Base-by-base conservation (phyloP, 30 jellyfish, hydroid and myxozoan species). In the Phacellophora camtschatica region DNA sequence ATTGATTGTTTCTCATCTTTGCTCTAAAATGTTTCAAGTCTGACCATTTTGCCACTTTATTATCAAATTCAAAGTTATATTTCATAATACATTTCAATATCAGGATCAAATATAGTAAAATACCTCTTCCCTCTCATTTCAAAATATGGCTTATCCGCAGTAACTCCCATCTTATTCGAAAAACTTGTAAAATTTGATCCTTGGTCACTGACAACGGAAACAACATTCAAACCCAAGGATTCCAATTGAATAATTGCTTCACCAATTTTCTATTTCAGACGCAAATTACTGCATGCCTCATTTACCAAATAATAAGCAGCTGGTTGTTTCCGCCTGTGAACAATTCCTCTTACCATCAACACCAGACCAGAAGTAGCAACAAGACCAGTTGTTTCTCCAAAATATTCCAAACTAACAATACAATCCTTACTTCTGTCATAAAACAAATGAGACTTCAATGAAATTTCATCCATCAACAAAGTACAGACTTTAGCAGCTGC, bases 401-500 rank as follows among this genome's bases (percentile, higher is more conserved):
- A 48, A 66, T 64, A 77, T 30, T 53, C 75, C 20, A 45, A 64
- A 23, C 92, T 77, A 81, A 50, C 56, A 3, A 81, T 35, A 42
- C 35, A 8, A 34, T 81, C 76, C 33, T 39, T 48, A 1, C 55
- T 13, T 35, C 13, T 49, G 66, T 37, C 74, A 35, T 81, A 81
- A 48, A 43, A 66, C 29, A 81, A 66, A 66, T 81, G 58, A 15
- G 77, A 59, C 28, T 81, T 81, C 51, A 81, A 65, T 0, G 85
- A 81, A 46, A 81, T 81, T 51, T 65, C 92, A 50, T 65, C 84
- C 92, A 81, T 81, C 37, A 66, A n/a, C 4, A 81, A 66, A 1
- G 77, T 10, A 37, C 77, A 49, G 22, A 63, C 53, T 35, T 64
- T 61, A 18, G 81, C 70, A 10, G 23, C 54, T 23, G 34, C 81